phyloP scores from a whole-genome alignment of 2,797 vertebrate genomes.

The Chloroceryle inda region DNA sequence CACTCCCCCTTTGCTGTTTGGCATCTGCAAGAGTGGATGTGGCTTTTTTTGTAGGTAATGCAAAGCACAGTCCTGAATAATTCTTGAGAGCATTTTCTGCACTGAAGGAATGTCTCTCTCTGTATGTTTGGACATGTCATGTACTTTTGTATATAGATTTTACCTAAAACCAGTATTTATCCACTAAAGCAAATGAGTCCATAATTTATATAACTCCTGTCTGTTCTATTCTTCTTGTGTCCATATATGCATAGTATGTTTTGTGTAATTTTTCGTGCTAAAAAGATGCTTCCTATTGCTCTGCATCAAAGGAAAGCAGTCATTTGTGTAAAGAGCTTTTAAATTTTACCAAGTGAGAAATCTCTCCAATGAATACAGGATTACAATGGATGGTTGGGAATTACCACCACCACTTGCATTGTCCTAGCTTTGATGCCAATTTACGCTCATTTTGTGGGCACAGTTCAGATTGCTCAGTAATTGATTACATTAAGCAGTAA shows the following conservation, averaged over 20 bases:
- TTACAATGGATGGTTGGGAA: slow-evolving; percentile 27
- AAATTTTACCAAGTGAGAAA: slow-evolving; percentile 22
- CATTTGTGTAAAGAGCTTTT: slow-evolving; percentile 9
- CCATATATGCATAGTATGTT: background rate
- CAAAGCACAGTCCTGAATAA: background rate
- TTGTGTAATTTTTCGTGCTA: background rate
- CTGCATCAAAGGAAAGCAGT: background rate
- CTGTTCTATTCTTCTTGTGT: background rate
- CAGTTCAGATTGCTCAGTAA: slow-evolving; percentile 66
- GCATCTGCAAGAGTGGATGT: background rate
- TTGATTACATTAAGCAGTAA: slow-evolving; percentile 68
- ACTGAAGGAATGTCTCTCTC: background rate
- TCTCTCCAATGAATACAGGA: background rate
- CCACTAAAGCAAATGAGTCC: background rate
- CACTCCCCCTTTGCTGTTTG: background rate
- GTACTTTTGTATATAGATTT: background rate
- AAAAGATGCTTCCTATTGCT: background rate
- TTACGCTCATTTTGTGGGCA: slow-evolving; percentile 60
- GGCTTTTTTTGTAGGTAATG: background rate
- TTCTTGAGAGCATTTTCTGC: background rate
- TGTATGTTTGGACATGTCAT: no score
- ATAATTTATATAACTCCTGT: background rate
- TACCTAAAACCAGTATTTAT: background rate
- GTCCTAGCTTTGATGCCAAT: slow-evolving; percentile 34
- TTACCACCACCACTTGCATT: slow-evolving; percentile 19